Evolutionary conservation across 2,113 vertebrate genomes (phyloP).

Genomic region (Oceanites oceanicus): DNA sequence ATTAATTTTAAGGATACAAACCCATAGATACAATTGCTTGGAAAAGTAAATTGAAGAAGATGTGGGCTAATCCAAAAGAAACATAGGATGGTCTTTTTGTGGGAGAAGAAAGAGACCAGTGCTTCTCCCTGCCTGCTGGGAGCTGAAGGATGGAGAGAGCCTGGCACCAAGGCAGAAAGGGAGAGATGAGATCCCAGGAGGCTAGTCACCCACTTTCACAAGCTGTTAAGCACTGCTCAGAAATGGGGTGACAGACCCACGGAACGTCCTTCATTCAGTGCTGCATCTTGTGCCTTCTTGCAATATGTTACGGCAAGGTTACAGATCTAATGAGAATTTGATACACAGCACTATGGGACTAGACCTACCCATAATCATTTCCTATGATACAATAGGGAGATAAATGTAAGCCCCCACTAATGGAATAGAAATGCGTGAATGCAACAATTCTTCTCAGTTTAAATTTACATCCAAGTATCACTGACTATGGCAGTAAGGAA

Average conservation of each 20-base stretch:
- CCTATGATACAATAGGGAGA: fast-evolving
- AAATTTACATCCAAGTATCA: not conserved
- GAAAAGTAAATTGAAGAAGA: not conserved
- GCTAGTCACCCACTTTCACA: not conserved
- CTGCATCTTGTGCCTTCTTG: not conserved
- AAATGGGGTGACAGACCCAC: not conserved
- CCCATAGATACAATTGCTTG: not conserved
- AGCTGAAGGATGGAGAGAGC: not conserved
- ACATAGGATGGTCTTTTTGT: not conserved
- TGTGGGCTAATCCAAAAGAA: not conserved
- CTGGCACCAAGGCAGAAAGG: not conserved
- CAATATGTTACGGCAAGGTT: not conserved
- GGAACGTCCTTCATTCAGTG: not conserved
- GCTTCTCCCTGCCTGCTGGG: not conserved
- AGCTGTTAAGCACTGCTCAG: not conserved
- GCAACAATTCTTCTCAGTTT: not conserved
- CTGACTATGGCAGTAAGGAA: not conserved
- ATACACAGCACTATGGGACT: not conserved
- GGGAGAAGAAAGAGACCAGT: not conserved
- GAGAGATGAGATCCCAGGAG: not conserved
- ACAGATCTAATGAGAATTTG: not conserved
- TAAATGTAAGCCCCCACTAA: not conserved
- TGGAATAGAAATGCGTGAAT: not conserved
- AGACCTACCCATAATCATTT: not conserved
- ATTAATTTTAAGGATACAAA: not conserved